Conservation (phyloP, 2,113 vertebrate genomes). For the Eulemur macaco region DNA sequence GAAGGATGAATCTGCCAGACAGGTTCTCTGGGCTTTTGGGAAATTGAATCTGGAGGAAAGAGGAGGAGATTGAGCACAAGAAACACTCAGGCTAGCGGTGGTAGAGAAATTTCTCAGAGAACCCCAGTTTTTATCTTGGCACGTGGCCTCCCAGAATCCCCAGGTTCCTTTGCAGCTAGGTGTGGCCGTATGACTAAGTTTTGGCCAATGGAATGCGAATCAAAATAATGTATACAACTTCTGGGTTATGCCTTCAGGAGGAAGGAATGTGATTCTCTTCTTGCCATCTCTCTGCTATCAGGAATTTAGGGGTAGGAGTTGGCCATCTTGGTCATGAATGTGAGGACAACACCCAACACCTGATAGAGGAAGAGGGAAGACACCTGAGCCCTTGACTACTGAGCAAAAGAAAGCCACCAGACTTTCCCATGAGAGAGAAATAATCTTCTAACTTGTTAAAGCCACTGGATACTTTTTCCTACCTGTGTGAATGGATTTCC, state of each 20-base stretch:
- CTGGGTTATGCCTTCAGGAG: neutral
- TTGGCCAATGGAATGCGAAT: neutral
- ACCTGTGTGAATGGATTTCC: neutral
- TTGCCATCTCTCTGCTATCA: neutral
- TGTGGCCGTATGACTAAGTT: neutral
- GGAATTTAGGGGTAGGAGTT: neutral
- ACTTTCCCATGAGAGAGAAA: neutral
- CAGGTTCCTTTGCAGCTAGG: neutral
- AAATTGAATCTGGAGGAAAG: neutral
- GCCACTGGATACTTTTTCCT: neutral
- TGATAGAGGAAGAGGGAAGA: neutral
- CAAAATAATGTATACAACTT: neutral
- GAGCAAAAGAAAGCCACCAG: neutral
- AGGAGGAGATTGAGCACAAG: neutral
- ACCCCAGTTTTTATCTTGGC: neutral
- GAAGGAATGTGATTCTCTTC: neutral
- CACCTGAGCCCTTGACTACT: neutral
- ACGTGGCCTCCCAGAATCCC: neutral
- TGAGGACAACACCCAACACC: neutral
- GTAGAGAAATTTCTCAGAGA: neutral
- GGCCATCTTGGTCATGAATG: neutral
- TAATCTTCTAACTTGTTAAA: neutral
- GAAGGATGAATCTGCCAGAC: neutral
- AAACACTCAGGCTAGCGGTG: neutral
- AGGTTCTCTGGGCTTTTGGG: neutral